phyloP scores from a whole-genome alignment of 1,140 invertebrate genomes.

The Drosophila ananassae region DNA sequence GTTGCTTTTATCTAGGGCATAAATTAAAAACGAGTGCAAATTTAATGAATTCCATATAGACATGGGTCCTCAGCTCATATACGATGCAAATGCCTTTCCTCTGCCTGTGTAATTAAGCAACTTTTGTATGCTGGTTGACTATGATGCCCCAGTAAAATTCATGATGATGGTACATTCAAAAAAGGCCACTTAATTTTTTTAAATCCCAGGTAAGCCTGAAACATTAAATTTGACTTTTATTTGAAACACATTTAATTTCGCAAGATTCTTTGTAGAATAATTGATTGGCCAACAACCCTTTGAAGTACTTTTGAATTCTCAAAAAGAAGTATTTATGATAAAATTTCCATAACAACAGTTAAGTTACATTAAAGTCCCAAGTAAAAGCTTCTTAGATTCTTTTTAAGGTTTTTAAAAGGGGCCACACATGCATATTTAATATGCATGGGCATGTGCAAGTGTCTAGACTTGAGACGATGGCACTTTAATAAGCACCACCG shows the following conservation, averaged over 20 bases:
- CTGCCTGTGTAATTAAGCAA: conserved; percentile 40
- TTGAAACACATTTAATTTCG: background rate
- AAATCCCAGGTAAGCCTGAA: background rate
- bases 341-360: background rate
- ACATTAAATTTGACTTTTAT: background rate
- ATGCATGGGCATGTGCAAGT: conserved; percentile 21
- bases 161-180: background rate
- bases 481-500: conserved; percentile 49
- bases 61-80: conserved; percentile 2
- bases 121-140: conserved; percentile 8
- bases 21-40: conserved; percentile 51
- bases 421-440: conserved; percentile 29
- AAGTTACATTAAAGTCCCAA: background rate
- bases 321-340: background rate
- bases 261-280: background rate
- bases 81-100: conserved; percentile 7
- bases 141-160: background rate
- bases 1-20: conserved; percentile 53
- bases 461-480: conserved; percentile 24
- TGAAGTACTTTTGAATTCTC: background rate
- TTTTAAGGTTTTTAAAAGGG: conserved; percentile 25
- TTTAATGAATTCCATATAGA: conserved; percentile 37
- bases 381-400: conserved; percentile 5
- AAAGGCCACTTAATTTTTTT: background rate
- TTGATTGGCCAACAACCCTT: background rate